These are phyloP conservation scores for Drosophila sturtevanti DNA, from an alignment of 1,140 invertebrate genomes.

Conservation along the genomic window DNA sequence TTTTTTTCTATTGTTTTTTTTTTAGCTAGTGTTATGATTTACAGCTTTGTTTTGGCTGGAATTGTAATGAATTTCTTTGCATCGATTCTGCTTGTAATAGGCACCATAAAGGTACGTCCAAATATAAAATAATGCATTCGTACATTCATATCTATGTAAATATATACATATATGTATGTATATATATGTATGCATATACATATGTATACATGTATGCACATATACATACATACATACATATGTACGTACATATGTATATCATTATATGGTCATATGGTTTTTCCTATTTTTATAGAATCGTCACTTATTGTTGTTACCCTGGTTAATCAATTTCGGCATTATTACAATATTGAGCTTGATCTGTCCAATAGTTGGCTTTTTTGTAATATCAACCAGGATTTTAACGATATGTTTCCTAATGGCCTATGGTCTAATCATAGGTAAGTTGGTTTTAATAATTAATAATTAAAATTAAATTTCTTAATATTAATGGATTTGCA, in stretches of 20 bases:
- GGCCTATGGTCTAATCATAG: not conserved
- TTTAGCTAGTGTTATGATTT: not conserved
- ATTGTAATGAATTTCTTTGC: not conserved
- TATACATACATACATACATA: too few species aligned
- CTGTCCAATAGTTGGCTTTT: not conserved
- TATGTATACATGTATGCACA: too few species aligned
- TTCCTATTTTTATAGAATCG: constrained; percentile 24
- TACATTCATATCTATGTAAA: too few species aligned
- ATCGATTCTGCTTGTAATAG: not conserved
- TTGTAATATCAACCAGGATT: not conserved
- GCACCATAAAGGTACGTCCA: not conserved
- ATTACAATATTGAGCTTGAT: constrained; percentile 3
- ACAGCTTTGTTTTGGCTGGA: not conserved
- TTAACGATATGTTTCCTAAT: too few species aligned
- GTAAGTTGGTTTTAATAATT: not conserved
- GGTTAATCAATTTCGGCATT: constrained; percentile 31
- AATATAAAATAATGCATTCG: too few species aligned
- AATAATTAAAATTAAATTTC: too few species aligned
- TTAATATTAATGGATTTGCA: too few species aligned
- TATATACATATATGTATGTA: too few species aligned
- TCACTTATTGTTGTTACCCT: constrained; percentile 43
- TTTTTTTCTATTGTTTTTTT: not conserved
- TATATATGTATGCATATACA: too few species aligned
- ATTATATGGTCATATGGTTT: not conserved
- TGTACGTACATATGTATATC: not conserved